These are phyloP conservation scores for Blastobasis adustella DNA, from an alignment of 2,888 invertebrate species.

Conservation along the genomic window DNA sequence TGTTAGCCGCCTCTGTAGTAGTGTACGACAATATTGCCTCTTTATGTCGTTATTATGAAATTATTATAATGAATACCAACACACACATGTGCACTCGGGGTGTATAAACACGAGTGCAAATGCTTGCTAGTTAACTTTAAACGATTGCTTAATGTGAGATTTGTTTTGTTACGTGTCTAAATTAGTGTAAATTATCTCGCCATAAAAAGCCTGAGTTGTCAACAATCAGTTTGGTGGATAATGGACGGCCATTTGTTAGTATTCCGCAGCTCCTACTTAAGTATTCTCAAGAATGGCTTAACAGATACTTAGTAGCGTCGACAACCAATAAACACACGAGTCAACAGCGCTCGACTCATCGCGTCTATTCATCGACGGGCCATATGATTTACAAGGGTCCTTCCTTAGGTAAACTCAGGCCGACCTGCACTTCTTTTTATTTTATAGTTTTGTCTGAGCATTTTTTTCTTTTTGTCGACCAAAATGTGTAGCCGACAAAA, in stretches of 20 bases:
- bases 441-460: constrained; percentile 66
- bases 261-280: constrained; percentile 36
- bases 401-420: constrained; percentile 70
- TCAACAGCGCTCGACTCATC: constrained; percentile 64
- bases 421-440: constrained; percentile 71
- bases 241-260: constrained; percentile 17
- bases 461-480: constrained; percentile 68
- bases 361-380: constrained; percentile 60
- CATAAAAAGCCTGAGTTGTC: neutral
- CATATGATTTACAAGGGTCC: constrained; percentile 74
- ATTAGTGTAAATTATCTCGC: neutral
- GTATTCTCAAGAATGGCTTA: constrained; percentile 57
- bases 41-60: constrained; percentile 44
- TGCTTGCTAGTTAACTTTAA: constrained; percentile 1
- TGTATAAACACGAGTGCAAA: neutral
- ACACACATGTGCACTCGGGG: constrained; percentile 18
- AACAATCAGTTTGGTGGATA: constrained; percentile 3
- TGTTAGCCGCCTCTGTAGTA: constrained; percentile 63
- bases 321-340: constrained; percentile 68
- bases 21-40: constrained; percentile 59
- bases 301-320: constrained; percentile 63
- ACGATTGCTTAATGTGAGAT: neutral
- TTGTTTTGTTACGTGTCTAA: neutral
- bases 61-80: constrained; percentile 48
- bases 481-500: constrained; percentile 65